A percentile compares a stretch with the other conserved stretches of the same genome.
Evolutionary conservation across 1,140 invertebrate species (phyloP).

Genomic region (Brachionus manjavacas): DNA sequence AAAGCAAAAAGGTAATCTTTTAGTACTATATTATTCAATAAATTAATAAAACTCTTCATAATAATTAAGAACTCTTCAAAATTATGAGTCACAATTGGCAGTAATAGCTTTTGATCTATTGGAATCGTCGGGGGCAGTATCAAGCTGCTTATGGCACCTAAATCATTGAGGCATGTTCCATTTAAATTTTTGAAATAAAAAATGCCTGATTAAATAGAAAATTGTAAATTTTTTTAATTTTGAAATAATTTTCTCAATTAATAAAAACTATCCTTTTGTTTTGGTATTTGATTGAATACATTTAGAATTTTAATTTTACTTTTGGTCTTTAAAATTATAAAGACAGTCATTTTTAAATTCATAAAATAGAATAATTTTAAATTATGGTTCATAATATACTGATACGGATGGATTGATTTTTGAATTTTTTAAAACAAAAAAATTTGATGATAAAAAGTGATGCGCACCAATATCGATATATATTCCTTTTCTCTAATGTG

Average conservation of each 20-base stretch:
- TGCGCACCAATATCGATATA: no score
- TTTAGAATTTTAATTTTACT: no score
- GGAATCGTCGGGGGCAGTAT: conserved; percentile 13
- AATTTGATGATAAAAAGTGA: no score
- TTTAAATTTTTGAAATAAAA: neutral
- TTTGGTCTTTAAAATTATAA: no score
- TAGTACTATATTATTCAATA: neutral
- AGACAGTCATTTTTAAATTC: no score
- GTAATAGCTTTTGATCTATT: conserved; percentile 24
- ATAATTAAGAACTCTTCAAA: neutral
- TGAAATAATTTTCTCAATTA: neutral
- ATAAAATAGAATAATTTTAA: no score
- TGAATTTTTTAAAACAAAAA: no score
- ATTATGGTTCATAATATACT: no score
- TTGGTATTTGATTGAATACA: neutral
- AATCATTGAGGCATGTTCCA: neutral
- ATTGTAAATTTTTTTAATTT: conserved; percentile 5
- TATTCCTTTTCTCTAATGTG: no score
- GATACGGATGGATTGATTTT: no score
- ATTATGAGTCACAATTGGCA: conserved; percentile 32
- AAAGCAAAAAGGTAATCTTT: conserved; percentile 58
- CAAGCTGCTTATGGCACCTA: conserved; percentile 39
- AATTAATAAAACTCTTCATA: neutral
- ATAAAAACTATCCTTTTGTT: neutral
- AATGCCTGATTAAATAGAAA: neutral